Percentiles rank a stretch among this genome's conserved stretches.
These are phyloP conservation scores for Caiman crocodilus DNA, from an alignment of 2,797 vertebrate genomes.

Conservation along the genomic window DNA sequence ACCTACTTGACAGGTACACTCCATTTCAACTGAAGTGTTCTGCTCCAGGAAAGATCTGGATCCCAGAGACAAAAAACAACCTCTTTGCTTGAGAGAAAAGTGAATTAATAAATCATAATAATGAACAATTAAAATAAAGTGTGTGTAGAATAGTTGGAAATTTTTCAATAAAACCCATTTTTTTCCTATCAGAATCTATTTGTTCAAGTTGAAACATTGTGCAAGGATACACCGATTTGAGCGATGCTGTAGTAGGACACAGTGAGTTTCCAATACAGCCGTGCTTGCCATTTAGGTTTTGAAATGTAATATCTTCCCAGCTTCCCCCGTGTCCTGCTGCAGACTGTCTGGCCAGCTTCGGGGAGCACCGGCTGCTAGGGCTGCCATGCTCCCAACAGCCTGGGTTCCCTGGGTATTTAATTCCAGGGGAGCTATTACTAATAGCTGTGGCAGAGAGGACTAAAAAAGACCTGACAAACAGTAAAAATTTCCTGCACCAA, in stretches of 20 bases:
- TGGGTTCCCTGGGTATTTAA: neutral
- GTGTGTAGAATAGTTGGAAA: too few relatives aligned
- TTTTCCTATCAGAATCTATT: neutral
- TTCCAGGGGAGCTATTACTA: accelerated
- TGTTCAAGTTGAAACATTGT: neutral
- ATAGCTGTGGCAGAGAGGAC: neutral
- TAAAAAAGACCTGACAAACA: too few relatives aligned
- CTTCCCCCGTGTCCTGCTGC: neutral
- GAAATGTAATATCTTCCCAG: neutral
- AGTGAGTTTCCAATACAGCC: neutral
- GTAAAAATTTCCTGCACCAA: too few relatives aligned
- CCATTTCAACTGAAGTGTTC: neutral
- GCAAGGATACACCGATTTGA: neutral
- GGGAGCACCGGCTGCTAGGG: neutral
- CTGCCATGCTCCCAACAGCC: neutral
- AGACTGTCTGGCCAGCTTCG: neutral
- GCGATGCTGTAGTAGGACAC: neutral
- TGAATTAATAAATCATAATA: neutral
- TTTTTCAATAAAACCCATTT: too few relatives aligned
- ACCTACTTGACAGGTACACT: neutral
- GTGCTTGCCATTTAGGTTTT: neutral
- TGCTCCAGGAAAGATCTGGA: neutral
- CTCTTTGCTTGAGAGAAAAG: neutral
- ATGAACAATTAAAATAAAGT: too few relatives aligned
- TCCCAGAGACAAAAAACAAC: neutral